Evolutionary conservation across 1,140 invertebrate genomes (phyloP), one percentile per base, ranked within the genome.

Genomic region (Drosophila setifemur): DNA sequence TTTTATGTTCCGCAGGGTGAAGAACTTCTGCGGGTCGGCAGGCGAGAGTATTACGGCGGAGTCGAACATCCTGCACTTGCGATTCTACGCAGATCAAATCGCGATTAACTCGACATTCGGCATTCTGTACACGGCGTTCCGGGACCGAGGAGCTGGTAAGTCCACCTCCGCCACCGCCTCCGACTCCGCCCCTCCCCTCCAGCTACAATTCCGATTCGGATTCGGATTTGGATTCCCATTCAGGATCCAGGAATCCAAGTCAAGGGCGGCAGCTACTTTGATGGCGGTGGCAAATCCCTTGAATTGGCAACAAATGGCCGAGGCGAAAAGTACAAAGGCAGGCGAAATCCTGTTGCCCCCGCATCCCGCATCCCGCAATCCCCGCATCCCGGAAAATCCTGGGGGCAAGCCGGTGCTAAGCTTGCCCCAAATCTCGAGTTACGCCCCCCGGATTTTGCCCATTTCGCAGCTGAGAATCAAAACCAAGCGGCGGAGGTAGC

Each of bases 11-110:
- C 54, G 4, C 60, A 91, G 93, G 52, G 63, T 93, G 8, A 93
- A 93, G 72, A 93, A 94, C 74, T 96, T 95, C 90, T 97, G 96
- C 83, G 95, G 96, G 0, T 95, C 95, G 9, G 94, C 95, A 5
- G 95, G 95, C 0, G 95, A 96, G 61, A 90, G 93, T 6, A 92
- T 96, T 7, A 90, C 91, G 33, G 93, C 93, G 1, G 91, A 91
- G 9, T 90, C 91, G 8, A 95, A 94, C 70, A 90, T 93, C 5
- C 91, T 96, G 53, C 93, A 95, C 70, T 91, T 96, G 23, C 91
- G 95, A 44, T 96, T 95, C 88, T 95, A 93, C 77, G 93, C 94
- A 1, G 93, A 93, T 44, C 91, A 92, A 53, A 92, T 92, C 39
- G 93, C 93, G 4, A 90, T 94, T 48, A 93, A 94, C 68, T 94